These are phyloP conservation scores for Copidosoma floridanum DNA, from an alignment of 1,140 invertebrate species.

Conservation along the genomic window DNA sequence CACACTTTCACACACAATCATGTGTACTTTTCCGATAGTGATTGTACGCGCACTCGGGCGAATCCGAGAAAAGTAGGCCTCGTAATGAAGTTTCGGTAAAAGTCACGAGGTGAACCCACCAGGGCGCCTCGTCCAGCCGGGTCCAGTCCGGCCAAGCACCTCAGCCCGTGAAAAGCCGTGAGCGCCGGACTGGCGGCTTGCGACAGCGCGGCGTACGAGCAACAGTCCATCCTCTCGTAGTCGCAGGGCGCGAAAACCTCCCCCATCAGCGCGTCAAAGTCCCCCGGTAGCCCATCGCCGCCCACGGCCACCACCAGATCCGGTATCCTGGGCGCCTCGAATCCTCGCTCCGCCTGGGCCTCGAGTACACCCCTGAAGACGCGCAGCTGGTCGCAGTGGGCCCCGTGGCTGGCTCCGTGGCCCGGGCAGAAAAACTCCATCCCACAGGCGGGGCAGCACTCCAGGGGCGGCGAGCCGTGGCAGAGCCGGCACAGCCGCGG, in stretches of 20 bases:
- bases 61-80: too few relatives aligned
- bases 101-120: too few relatives aligned
- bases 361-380: constrained; percentile 43
- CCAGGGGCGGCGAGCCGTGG: constrained; percentile 53
- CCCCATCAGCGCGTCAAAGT: constrained; percentile 56
- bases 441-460: constrained; percentile 59
- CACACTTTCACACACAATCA: too few relatives aligned
- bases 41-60: too few relatives aligned
- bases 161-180: constrained; percentile 61
- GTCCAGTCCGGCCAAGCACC: not conserved
- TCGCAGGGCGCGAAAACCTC: constrained; percentile 55
- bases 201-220: constrained; percentile 64
- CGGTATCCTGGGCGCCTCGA: constrained; percentile 60
- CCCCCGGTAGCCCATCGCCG: constrained; percentile 44
- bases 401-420: constrained; percentile 38
- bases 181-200: constrained; percentile 66
- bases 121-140: not conserved
- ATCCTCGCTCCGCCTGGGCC: constrained; percentile 52
- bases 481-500: constrained; percentile 62
- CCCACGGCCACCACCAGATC: constrained; percentile 44
- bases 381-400: constrained; percentile 48
- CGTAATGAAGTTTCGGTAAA: too few relatives aligned
- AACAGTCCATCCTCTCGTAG: constrained; percentile 58
- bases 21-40: too few relatives aligned
- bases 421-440: constrained; percentile 52